Evolutionary conservation across 2,113 vertebrate species (phyloP), one percentile per base, ranked within the genome.

Genomic region (Sinosuthora webbiana): DNA sequence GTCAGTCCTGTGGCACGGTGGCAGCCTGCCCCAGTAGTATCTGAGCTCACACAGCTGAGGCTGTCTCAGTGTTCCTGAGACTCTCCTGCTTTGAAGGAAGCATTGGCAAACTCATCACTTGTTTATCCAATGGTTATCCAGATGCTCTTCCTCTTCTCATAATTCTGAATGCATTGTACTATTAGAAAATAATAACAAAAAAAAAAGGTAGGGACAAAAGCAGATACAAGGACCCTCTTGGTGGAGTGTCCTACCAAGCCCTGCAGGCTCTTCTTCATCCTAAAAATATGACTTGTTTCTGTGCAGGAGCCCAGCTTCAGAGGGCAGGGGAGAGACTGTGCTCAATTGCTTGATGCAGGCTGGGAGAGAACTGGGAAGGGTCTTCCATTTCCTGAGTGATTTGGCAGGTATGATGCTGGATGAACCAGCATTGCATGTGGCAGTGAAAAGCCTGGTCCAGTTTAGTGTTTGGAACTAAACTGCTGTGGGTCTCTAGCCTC

Each of bases 281-380:
- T 53, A 28, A 41, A 65, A 74, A 41, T 10, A n/a, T 3, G 16
- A 56, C 7, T 39, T 65, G 13, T 65, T 69, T 57, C 28, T 70
- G 22, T 37, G 23, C 24, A 65, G 55, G 24, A 65, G 22, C 15
- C 42, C 52, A 62, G 20, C 23, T 60, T 60, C 56, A 64, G 15
- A 14, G 27, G 8, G 19, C 33, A 24, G 23, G 15, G 39, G 17
- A 45, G 22, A n/a, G 16, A 11, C 0, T 0, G 0, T 11, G 2
- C 4, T 1, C 30, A 22, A 2, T 1, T 42, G 12, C 10, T 42
- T 65, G 42, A 45, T 41, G 16, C 22, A 65, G 30, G 8, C 47
- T 42, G 17, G 11, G 11, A 41, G 23, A 65, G 14, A 64, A 2
- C 17, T 82, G 60, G 47, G 37, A 24, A 41, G 16, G 3, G 7